Conservation (phyloP, 1,140 invertebrate genomes). For the Drosophila hydei region DNA sequence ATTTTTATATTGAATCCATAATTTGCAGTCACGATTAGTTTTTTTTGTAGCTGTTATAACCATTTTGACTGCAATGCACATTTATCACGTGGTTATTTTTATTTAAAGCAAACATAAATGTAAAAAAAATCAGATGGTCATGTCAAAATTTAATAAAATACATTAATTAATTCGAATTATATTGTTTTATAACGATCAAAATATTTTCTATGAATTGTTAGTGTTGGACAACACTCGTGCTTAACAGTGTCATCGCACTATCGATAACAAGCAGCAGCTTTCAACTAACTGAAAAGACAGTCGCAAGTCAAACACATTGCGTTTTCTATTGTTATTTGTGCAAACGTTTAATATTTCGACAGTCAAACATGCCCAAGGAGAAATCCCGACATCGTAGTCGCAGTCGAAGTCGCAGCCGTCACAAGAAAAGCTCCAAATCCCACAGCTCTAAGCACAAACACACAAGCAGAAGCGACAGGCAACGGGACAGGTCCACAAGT, state of each 20-base stretch:
- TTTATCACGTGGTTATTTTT: too few species aligned
- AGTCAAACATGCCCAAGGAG: constrained; percentile 61
- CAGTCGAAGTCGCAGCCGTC: constrained; percentile 53
- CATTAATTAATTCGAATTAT: too few species aligned
- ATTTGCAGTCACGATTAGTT: too few species aligned
- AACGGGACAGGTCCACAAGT: constrained; percentile 5
- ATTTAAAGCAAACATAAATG: too few species aligned
- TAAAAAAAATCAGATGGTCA: too few species aligned
- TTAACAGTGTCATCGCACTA: constrained; percentile 7
- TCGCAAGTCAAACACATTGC: neutral
- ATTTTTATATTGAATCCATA: too few species aligned
- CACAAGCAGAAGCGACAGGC: constrained; percentile 25
- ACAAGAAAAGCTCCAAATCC: constrained; percentile 6
- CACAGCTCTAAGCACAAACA: constrained; percentile 14
- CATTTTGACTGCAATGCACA: too few species aligned
- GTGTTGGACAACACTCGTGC: neutral
- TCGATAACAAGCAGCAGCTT: constrained; percentile 38
- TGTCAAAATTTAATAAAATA: too few species aligned
- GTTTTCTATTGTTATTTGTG: constrained; percentile 1
- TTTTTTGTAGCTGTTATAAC: too few species aligned
- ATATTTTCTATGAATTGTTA: neutral
- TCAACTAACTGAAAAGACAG: neutral
- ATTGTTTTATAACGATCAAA: too few species aligned
- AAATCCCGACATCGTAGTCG: constrained; percentile 49
- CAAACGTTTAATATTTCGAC: constrained; percentile 36